Percentiles rank a stretch among this genome's conserved stretches.
phyloP scores from a whole-genome alignment of 35 echinoderm and acorn worm genomes.

The Amphiura filiformis region DNA sequence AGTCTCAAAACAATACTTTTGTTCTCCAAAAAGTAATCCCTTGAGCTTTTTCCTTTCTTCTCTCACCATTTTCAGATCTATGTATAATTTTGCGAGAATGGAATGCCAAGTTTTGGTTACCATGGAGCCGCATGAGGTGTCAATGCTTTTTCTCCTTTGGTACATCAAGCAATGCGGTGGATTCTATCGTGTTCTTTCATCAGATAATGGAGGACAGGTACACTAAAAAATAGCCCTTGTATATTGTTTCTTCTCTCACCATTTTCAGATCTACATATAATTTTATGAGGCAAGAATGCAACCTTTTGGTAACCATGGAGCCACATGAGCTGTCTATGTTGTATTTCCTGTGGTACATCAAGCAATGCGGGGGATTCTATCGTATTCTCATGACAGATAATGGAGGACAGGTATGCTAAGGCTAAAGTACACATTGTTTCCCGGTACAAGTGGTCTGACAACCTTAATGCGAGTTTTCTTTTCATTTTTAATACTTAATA shows the following conservation, averaged over 20 bases:
- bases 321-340: conserved; percentile 41
- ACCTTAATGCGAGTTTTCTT: too few relatives aligned
- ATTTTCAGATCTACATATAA: neutral
- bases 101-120: conserved; percentile 13
- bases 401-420: conserved; percentile 62
- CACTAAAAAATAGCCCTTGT: too few relatives aligned
- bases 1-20: too few relatives aligned
- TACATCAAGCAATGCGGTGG: conserved; percentile 58
- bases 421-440: too few relatives aligned
- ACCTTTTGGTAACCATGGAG: conserved; percentile 37
- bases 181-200: conserved; percentile 23
- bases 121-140: conserved; percentile 43
- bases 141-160: conserved; percentile 54
- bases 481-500: too few relatives aligned
- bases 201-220: conserved; percentile 65
- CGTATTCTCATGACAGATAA: conserved; percentile 40
- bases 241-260: too few relatives aligned
- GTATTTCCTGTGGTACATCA: conserved; percentile 68
- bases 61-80: neutral
- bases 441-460: too few relatives aligned
- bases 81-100: neutral
- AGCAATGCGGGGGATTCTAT: conserved; percentile 40
- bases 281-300: neutral
- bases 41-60: too few relatives aligned
- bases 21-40: too few relatives aligned